Percentiles rank a stretch among this genome's conserved stretches.
Conservation (phyloP, 2,888 invertebrate species). For the Fragum sueziense region DNA sequence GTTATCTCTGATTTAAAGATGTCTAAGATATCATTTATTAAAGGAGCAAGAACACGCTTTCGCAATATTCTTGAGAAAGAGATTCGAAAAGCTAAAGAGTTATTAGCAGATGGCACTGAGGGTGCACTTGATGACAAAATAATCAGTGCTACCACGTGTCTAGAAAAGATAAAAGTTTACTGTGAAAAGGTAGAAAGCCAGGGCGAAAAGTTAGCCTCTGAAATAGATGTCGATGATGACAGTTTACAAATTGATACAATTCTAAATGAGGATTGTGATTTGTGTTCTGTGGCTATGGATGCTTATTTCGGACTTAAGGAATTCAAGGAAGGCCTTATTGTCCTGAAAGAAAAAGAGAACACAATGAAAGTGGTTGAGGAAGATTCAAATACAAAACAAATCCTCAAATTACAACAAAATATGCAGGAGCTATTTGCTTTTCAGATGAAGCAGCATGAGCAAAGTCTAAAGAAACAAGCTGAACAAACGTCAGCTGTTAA, state of each 20-base stretch:
- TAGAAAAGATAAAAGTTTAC: not conserved
- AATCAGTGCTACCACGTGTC: not conserved
- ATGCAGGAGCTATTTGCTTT: not conserved
- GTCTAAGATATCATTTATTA: too few relatives aligned
- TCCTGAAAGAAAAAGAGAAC: not conserved
- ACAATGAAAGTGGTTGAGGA: not conserved
- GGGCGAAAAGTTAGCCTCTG: not conserved
- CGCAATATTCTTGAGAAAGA: not conserved
- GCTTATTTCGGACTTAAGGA: not conserved
- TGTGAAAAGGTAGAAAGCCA: slow-evolving; percentile 7
- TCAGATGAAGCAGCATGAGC: slow-evolving; percentile 11
- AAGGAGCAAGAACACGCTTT: slow-evolving; percentile 13
- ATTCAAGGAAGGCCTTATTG: not conserved
- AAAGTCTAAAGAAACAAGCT: not conserved
- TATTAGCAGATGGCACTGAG: not conserved
- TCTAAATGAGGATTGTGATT: not conserved
- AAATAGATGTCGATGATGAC: not conserved
- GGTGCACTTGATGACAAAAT: not conserved
- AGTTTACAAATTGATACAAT: not conserved
- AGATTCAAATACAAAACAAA: not conserved
- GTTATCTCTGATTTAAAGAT: too few relatives aligned
- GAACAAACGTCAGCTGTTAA: not conserved
- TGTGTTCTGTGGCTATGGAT: not conserved
- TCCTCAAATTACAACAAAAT: slow-evolving; percentile 1
- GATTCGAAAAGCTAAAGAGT: not conserved